These are phyloP conservation scores for Delphinapterus leucas DNA, from an alignment of 2,113 vertebrate species.

Conservation along the genomic window DNA sequence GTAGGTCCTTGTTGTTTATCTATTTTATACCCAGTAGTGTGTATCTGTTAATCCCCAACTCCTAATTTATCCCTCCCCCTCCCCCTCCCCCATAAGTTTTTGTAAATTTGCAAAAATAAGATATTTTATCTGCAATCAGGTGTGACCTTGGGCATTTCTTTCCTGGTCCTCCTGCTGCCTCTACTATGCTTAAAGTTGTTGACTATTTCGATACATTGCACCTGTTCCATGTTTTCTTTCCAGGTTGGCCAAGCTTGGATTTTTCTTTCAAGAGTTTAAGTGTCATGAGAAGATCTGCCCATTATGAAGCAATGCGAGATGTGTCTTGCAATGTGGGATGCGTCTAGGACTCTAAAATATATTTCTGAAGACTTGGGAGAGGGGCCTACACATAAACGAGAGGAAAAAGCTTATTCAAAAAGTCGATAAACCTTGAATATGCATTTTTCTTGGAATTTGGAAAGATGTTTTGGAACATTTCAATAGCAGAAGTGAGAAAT, in stretches of 20 bases:
- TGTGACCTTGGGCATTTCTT: not conserved
- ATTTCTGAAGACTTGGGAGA: not conserved
- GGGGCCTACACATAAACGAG: not conserved
- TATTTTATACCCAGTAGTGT: not conserved
- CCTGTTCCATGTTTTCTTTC: not conserved
- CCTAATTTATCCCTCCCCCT: not conserved
- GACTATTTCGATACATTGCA: not conserved
- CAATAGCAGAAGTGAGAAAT: not conserved
- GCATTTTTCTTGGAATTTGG: not conserved
- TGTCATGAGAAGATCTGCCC: not conserved
- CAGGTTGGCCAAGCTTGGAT: not conserved
- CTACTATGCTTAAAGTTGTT: not conserved
- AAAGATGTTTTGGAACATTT: not conserved
- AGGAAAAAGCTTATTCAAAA: not conserved
- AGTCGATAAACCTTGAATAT: slow-evolving; percentile 15
- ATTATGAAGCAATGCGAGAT: not conserved
- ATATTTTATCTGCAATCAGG: no score
- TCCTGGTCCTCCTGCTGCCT: not conserved
- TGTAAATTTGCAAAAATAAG: not conserved
- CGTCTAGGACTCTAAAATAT: not conserved
- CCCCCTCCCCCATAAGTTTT: not conserved
- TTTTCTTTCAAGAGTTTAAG: not conserved
- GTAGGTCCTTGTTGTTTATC: not conserved
- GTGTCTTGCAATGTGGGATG: not conserved
- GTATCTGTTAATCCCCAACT: not conserved